phyloP scores from a whole-genome alignment of 2,888 invertebrate species.

The Xestia xanthographa region DNA sequence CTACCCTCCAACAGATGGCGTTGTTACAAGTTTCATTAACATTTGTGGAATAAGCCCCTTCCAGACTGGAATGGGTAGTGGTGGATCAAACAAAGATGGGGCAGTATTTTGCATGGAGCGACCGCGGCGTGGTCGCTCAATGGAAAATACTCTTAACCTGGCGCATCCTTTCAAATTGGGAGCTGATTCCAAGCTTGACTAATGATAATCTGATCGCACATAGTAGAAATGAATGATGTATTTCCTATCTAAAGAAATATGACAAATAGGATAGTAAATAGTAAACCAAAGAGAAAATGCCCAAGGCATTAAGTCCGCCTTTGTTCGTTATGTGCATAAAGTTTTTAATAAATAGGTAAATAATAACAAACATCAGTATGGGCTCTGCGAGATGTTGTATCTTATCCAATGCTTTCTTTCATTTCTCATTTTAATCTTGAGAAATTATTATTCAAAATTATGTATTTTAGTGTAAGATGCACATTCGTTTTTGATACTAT shows the following conservation, averaged over 20 bases:
- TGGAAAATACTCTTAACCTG: not conserved
- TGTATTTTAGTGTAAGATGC: slow-evolving; percentile 92
- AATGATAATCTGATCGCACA: not conserved
- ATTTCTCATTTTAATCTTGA: not conserved
- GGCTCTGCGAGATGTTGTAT: not conserved
- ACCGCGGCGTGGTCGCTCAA: not conserved
- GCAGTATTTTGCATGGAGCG: not conserved
- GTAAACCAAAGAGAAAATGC: too few species aligned
- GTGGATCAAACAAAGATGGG: not conserved
- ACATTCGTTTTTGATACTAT: slow-evolving; percentile 91
- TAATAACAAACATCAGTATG: not conserved
- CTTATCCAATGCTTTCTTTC: not conserved
- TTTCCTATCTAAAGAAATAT: not conserved
- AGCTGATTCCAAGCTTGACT: not conserved
- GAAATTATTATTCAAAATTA: too few species aligned
- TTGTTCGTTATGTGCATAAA: too few species aligned
- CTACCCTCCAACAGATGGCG: slow-evolving; percentile 67
- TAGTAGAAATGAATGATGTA: not conserved
- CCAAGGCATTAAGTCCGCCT: too few species aligned
- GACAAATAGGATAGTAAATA: not conserved
- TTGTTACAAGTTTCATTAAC: slow-evolving; percentile 19
- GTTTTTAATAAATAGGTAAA: too few species aligned
- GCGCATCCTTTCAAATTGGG: not conserved
- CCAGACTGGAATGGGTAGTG: too few species aligned
- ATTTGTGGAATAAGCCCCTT: too few species aligned